phyloP scores from a whole-genome alignment of 2,888 invertebrate species.

The Napeogenes sylphis region DNA sequence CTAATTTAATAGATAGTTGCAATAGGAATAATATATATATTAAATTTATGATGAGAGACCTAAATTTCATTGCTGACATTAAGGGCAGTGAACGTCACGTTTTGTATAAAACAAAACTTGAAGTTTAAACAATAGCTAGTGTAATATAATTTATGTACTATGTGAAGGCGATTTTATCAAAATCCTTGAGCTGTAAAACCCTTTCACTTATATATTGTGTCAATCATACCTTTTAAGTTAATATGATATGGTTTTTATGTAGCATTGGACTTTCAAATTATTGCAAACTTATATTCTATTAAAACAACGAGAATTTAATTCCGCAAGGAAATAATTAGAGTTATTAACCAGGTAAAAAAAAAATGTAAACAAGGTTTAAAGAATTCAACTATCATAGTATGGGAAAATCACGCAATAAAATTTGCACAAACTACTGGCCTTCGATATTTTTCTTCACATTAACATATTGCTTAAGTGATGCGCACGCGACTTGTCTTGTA shows the following conservation, averaged over 20 bases:
- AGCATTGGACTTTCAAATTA: neutral
- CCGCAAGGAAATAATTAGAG: too few species aligned
- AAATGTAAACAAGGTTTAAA: neutral
- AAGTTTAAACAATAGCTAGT: slow-evolving; percentile 17
- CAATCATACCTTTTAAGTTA: neutral
- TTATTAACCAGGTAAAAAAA: too few species aligned
- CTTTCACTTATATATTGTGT: slow-evolving; percentile 18
- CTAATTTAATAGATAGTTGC: too few species aligned
- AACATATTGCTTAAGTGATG: slow-evolving; percentile 26
- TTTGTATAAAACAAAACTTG: slow-evolving; percentile 16
- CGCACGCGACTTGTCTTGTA: slow-evolving; percentile 13
- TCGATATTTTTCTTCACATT: slow-evolving; percentile 25
- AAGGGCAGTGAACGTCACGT: slow-evolving; percentile 25
- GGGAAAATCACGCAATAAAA: slow-evolving; percentile 25
- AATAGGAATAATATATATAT: too few species aligned
- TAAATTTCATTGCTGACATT: slow-evolving; percentile 18
- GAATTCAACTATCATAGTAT: slow-evolving; percentile 14
- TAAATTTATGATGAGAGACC: too few species aligned
- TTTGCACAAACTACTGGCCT: slow-evolving; percentile 17
- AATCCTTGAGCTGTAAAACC: slow-evolving; percentile 24
- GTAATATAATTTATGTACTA: slow-evolving; percentile 18
- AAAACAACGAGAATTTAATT: too few species aligned
- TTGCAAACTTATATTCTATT: neutral
- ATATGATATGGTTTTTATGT: neutral
- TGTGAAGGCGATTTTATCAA: slow-evolving; percentile 17